Conservation (phyloP, 2,113 vertebrate species). For the Ageneiosus marmoratus region DNA sequence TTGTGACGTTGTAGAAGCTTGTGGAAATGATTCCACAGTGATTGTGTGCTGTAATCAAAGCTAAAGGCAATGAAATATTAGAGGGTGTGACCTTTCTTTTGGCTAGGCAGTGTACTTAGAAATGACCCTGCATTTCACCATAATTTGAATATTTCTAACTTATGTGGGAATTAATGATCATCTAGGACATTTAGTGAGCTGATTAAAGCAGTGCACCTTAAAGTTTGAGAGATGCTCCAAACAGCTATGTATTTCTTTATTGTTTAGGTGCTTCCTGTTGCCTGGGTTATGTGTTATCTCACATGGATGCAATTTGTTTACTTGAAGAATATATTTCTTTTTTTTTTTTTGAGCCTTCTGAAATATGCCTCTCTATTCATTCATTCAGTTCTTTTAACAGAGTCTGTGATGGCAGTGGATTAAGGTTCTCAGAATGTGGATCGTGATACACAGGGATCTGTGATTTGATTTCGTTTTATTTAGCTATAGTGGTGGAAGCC, state of each 20-base stretch:
- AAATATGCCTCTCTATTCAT: background rate
- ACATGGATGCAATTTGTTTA: conserved; percentile 12
- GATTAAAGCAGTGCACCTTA: background rate
- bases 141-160: background rate
- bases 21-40: no score
- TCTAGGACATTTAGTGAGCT: background rate
- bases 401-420: background rate
- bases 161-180: background rate
- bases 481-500: background rate
- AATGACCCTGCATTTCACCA: background rate
- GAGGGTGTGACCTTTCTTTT: no score
- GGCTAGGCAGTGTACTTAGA: background rate
- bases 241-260: background rate
- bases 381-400: background rate
- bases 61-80: no score
- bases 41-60: no score
- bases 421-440: background rate
- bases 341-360: background rate
- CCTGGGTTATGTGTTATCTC: background rate
- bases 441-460: background rate
- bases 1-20: no score
- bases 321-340: conserved; percentile 12
- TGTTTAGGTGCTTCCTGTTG: conserved; percentile 9
- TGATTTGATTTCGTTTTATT: background rate
- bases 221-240: background rate